These are phyloP conservation scores for Condylostylus longicornis DNA, from an alignment of 1,140 invertebrate genomes.

Conservation along the genomic window DNA sequence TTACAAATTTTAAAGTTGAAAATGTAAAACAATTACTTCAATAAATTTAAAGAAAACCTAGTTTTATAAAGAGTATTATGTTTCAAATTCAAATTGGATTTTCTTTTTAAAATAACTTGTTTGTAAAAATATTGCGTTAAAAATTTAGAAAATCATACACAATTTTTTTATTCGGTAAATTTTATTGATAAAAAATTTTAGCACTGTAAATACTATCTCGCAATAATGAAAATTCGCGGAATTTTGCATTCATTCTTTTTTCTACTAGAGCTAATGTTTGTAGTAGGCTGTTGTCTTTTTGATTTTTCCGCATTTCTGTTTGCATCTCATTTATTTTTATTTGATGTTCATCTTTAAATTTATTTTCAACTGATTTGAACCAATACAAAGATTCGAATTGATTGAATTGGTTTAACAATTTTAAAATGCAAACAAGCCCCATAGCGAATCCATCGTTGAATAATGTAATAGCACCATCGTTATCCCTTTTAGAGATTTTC, in stretches of 20 bases:
- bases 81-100: no score
- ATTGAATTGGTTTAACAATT: slow-evolving; percentile 49
- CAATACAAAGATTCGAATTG: slow-evolving; percentile 91
- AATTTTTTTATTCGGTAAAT: no score
- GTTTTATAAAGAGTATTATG: no score
- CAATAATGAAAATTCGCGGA: slow-evolving; percentile 79
- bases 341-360: slow-evolving; percentile 48
- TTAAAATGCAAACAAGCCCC: slow-evolving; percentile 63
- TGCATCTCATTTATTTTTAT: slow-evolving; percentile 36
- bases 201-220: slow-evolving; percentile 87
- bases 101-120: no score
- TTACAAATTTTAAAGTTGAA: no score
- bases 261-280: slow-evolving; percentile 87
- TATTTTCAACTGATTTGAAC: slow-evolving; percentile 77
- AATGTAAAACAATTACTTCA: no score
- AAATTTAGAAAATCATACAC: no score
- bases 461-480: slow-evolving; percentile 54
- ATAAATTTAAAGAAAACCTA: no score
- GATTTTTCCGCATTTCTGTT: slow-evolving; percentile 34
- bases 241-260: slow-evolving; percentile 58
- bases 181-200: slow-evolving; percentile 73
- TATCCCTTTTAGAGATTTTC: slow-evolving; percentile 60
- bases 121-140: no score
- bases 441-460: slow-evolving; percentile 99
- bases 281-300: slow-evolving; percentile 76